These are phyloP conservation scores for Philereme transversata DNA, from an alignment of 2,888 invertebrate genomes.

Conservation along the genomic window DNA sequence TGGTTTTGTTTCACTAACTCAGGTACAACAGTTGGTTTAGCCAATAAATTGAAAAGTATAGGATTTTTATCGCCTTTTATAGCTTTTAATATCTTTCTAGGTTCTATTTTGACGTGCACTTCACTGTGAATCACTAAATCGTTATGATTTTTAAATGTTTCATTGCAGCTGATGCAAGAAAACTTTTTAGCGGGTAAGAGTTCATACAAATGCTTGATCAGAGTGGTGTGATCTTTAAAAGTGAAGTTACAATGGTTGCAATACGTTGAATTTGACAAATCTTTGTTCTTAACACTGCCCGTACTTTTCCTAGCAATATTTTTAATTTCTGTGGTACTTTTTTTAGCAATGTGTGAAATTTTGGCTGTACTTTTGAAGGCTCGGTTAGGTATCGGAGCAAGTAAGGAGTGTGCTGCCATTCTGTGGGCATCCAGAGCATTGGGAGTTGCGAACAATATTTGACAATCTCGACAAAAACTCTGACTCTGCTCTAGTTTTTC, in stretches of 20 bases:
- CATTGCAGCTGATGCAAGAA: conserved; percentile 32
- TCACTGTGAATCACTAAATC: conserved; percentile 26
- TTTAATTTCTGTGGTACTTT: conserved; percentile 10
- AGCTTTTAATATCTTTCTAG: conserved; percentile 20
- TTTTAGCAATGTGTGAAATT: conserved; percentile 8
- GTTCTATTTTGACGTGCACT: conserved; percentile 29
- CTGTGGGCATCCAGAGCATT: conserved; percentile 59
- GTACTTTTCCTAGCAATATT: conserved; percentile 31
- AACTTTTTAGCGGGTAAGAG: conserved; percentile 45
- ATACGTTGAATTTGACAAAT: conserved; percentile 19
- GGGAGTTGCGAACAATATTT: conserved; percentile 54
- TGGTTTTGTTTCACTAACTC: conserved; percentile 3
- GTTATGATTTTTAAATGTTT: conserved; percentile 18
- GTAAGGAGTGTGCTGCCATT: conserved; percentile 54
- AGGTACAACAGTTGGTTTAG: neutral
- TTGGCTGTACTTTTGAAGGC: conserved; percentile 39
- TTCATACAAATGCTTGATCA: conserved; percentile 58
- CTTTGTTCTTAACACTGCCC: conserved; percentile 1
- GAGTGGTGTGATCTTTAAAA: conserved; percentile 46
- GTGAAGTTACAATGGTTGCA: conserved; percentile 57
- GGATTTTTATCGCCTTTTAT: conserved; percentile 14
- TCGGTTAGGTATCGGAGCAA: conserved; percentile 42
- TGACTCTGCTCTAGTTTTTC: conserved; percentile 37
- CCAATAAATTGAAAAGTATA: conserved; percentile 14
- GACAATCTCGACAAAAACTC: conserved; percentile 52